These are phyloP conservation scores for Thymelicus lineola DNA, from an alignment of 2,888 invertebrate species.

Conservation along the genomic window DNA sequence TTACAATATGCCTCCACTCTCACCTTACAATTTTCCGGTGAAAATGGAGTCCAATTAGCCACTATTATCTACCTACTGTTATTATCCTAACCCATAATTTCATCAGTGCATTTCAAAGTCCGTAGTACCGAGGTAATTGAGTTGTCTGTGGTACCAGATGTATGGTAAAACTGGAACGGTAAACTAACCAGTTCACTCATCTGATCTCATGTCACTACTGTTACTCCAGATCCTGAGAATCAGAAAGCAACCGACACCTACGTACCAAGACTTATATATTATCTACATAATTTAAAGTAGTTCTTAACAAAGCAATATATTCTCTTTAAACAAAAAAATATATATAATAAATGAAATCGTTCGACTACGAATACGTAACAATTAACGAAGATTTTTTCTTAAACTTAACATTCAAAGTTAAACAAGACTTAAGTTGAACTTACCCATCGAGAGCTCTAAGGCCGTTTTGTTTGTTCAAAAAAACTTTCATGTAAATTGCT, in stretches of 20 bases:
- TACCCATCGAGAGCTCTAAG: neutral
- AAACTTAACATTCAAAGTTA: neutral
- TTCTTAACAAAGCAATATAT: no score
- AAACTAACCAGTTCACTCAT: neutral
- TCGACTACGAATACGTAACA: neutral
- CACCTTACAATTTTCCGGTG: neutral
- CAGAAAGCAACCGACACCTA: no score
- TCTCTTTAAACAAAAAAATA: no score
- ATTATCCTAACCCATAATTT: conserved; percentile 19
- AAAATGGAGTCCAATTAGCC: conserved; percentile 15
- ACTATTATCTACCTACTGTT: conserved; percentile 1
- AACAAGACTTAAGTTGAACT: neutral
- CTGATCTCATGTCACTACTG: no score
- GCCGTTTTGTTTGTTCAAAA: conserved; percentile 5
- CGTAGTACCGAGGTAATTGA: conserved; percentile 1
- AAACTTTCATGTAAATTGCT: neutral
- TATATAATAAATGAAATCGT: neutral
- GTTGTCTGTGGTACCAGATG: neutral
- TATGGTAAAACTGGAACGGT: conserved; percentile 3
- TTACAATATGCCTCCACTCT: neutral
- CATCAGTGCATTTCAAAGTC: neutral
- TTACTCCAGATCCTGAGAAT: no score
- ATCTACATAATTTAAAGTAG: no score
- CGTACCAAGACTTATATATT: no score
- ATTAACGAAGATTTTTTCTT: neutral